phyloP scores from a whole-genome alignment of 2,113 vertebrate genomes.

The Atrichornis clamosus region DNA sequence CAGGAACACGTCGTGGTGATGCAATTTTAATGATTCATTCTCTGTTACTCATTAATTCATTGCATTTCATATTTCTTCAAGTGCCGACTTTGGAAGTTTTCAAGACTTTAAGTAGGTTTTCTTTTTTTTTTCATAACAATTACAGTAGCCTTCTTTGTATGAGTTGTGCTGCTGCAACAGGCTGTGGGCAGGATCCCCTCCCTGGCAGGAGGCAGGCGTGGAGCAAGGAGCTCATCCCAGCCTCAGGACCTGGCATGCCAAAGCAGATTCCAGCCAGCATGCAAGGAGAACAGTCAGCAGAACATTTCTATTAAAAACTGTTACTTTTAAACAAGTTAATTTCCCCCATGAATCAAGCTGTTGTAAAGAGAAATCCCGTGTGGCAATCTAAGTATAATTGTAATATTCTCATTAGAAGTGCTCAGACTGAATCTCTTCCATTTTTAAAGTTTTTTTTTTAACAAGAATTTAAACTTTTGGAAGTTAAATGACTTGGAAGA shows the following conservation, averaged over 20 bases:
- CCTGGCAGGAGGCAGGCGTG: rapidly evolving
- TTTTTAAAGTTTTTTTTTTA: background rate
- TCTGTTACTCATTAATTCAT: constrained; percentile 29
- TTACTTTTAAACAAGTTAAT: constrained; percentile 47
- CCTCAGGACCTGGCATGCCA: background rate
- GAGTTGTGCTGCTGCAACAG: background rate
- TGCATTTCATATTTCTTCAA: constrained; percentile 2
- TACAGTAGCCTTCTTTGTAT: background rate
- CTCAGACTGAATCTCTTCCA: background rate
- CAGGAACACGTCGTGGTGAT: background rate
- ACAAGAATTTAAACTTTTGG: background rate
- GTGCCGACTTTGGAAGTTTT: constrained; percentile 32
- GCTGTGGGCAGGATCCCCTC: background rate
- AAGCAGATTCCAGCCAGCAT: background rate
- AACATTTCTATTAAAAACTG: constrained; percentile 3
- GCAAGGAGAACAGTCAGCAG: constrained; percentile 5
- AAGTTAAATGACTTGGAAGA: constrained; percentile 1
- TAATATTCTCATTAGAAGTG: background rate
- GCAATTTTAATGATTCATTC: constrained; percentile 49
- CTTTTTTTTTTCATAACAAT: background rate
- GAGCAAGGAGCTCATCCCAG: background rate
- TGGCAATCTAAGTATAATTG: background rate
- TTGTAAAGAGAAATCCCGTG: background rate
- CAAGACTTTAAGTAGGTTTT: background rate
- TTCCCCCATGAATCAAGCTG: constrained; percentile 6